Evolutionary conservation across 2,797 vertebrate genomes (phyloP).

Genomic region (Nasua narica): DNA sequence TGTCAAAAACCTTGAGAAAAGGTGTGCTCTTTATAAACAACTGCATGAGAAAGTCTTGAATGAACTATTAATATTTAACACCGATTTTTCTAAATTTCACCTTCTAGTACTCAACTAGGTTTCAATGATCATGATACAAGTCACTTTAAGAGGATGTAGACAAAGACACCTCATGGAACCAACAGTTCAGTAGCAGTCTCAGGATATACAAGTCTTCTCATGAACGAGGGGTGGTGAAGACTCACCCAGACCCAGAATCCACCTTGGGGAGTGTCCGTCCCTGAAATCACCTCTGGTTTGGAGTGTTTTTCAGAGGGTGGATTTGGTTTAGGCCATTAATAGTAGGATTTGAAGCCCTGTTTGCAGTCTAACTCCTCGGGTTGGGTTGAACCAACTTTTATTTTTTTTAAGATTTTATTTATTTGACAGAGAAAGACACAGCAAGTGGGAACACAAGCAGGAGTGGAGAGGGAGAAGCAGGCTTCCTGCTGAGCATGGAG

Average conservation of each 20-base stretch:
- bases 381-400: not conserved
- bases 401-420: too few species aligned
- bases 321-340: not conserved
- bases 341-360: not conserved
- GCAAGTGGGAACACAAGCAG: too few species aligned
- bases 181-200: not conserved
- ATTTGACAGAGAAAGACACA: too few species aligned
- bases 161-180: not conserved
- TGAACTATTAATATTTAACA: not conserved
- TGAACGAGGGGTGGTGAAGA: not conserved
- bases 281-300: not conserved
- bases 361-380: not conserved
- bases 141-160: not conserved
- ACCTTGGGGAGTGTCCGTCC: not conserved
- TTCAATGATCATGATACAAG: not conserved
- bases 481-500: too few species aligned
- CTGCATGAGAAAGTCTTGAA: not conserved
- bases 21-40: not conserved
- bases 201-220: not conserved
- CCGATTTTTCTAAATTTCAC: not conserved
- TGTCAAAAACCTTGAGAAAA: not conserved
- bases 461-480: too few species aligned
- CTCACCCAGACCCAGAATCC: not conserved
- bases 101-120: not conserved
- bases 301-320: not conserved